phyloP scores from a whole-genome alignment of 1,140 invertebrate genomes.

The Drosophila virilis region DNA sequence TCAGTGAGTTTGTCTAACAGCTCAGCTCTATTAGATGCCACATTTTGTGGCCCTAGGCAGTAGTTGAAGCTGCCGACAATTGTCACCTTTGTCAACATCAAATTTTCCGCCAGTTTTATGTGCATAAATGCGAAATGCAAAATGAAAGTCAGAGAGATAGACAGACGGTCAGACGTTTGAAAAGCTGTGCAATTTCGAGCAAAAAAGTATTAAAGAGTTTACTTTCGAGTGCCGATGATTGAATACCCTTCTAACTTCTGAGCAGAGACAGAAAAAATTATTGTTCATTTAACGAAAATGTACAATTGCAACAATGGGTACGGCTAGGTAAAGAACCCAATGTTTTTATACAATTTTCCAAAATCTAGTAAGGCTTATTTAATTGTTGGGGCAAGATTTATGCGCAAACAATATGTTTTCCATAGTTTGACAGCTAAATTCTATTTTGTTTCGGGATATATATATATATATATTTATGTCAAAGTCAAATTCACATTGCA shows the following conservation, averaged over 20 bases:
- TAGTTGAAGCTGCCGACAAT: constrained; percentile 52
- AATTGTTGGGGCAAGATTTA: too few species aligned
- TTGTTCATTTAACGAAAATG: too few species aligned
- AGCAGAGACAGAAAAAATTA: too few species aligned
- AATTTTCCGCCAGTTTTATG: constrained; percentile 79
- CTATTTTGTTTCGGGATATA: too few species aligned
- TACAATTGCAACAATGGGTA: too few species aligned
- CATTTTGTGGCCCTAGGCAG: constrained; percentile 10
- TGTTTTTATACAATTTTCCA: too few species aligned
- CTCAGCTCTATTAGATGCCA: constrained; percentile 20
- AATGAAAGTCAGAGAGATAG: constrained; percentile 42
- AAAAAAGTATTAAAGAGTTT: background rate
- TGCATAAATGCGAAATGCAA: constrained; percentile 72
- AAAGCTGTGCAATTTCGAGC: constrained; percentile 72
- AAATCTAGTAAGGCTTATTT: too few species aligned
- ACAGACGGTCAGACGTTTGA: constrained; percentile 64
- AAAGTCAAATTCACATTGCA: background rate
- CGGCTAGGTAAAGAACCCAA: too few species aligned
- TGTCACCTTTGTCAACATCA: constrained; percentile 77
- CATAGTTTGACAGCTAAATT: too few species aligned
- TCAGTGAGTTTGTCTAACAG: constrained; percentile 12
- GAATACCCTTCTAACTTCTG: background rate
- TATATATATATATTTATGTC: too few species aligned
- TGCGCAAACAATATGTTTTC: too few species aligned
- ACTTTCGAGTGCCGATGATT: background rate